These are phyloP conservation scores for Salvelinus namaycush DNA, from an alignment of 2,113 vertebrate genomes.

Conservation along the genomic window DNA sequence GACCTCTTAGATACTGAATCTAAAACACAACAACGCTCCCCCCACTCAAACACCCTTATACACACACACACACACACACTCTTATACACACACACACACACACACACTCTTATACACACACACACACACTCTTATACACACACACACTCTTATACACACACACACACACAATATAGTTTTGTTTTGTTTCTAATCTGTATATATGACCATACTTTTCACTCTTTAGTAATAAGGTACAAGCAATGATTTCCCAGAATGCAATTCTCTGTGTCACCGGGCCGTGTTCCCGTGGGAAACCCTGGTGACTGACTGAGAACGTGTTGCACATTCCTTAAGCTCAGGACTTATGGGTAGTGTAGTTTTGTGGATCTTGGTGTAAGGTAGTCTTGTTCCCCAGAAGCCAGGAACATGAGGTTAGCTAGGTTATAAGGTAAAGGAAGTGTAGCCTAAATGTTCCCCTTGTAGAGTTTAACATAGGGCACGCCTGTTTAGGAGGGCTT, in stretches of 20 bases:
- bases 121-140: too few relatives aligned
- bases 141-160: background rate
- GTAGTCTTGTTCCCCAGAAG: background rate
- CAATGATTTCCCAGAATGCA: constrained; percentile 64
- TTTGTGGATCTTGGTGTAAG: constrained; percentile 46
- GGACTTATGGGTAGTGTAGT: constrained; percentile 64
- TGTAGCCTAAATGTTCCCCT: background rate
- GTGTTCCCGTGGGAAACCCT: constrained; percentile 38
- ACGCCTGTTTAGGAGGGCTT: background rate
- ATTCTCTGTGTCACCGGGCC: constrained; percentile 55
- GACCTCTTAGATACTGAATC: constrained; percentile 49
- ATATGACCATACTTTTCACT: constrained; percentile 56
- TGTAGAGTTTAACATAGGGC: background rate
- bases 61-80: too few relatives aligned
- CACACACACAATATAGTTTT: background rate
- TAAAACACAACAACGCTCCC: constrained; percentile 2
- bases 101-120: too few relatives aligned
- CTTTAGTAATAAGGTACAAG: constrained; percentile 39
- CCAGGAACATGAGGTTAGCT: background rate
- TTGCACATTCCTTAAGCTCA: constrained; percentile 78
- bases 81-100: too few relatives aligned
- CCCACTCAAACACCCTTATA: too few relatives aligned
- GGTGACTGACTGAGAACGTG: constrained; percentile 57
- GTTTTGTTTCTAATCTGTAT: constrained; percentile 36
- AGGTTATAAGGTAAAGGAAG: background rate